A percentile compares a stretch with the other conserved stretches of the same genome.
These are phyloP conservation scores for Cebidichthys violaceus DNA, from an alignment of 2,113 vertebrate species.

Conservation along the genomic window DNA sequence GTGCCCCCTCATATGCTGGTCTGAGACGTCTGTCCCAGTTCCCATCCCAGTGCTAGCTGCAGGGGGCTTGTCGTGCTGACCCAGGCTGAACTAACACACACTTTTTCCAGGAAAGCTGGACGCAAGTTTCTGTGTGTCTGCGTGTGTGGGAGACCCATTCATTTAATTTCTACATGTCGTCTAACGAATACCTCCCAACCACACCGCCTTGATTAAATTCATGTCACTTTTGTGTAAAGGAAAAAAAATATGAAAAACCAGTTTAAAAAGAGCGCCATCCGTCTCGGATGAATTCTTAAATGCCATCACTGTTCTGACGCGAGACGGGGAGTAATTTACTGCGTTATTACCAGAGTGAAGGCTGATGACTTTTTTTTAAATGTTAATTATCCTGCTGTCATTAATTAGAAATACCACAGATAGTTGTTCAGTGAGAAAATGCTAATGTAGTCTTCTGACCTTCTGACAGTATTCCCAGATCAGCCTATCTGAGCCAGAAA, in stretches of 20 bases:
- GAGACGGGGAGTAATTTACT: slow-evolving; percentile 58
- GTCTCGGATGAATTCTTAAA: slow-evolving; percentile 59
- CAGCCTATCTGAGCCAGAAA: slow-evolving; percentile 35
- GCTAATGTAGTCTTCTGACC: slow-evolving; percentile 69
- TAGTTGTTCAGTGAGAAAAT: slow-evolving; percentile 56
- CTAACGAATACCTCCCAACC: slow-evolving; percentile 20
- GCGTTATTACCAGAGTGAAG: slow-evolving; percentile 63
- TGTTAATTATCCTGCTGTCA: slow-evolving; percentile 70
- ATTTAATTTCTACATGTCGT: background rate
- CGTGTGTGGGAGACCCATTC: background rate
- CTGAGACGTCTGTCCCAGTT: slow-evolving; percentile 80
- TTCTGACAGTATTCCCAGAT: slow-evolving; percentile 61
- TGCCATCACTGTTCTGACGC: slow-evolving; percentile 48
- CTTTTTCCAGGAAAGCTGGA: slow-evolving; percentile 16
- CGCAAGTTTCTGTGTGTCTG: slow-evolving; percentile 12
- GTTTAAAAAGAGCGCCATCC: slow-evolving; percentile 18
- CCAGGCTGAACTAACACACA: slow-evolving; percentile 41
- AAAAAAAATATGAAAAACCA: slow-evolving; percentile 2
- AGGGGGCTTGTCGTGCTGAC: slow-evolving; percentile 65
- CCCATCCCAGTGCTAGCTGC: slow-evolving; percentile 73
- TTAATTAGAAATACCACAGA: slow-evolving; percentile 73
- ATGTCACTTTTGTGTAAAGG: slow-evolving; percentile 17
- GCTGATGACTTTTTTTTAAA: slow-evolving; percentile 64
- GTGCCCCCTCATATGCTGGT: slow-evolving; percentile 50
- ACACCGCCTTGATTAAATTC: slow-evolving; percentile 41